These are phyloP conservation scores for Drosophila sordidula DNA, from an alignment of 2,888 invertebrate species.

Conservation along the genomic window DNA sequence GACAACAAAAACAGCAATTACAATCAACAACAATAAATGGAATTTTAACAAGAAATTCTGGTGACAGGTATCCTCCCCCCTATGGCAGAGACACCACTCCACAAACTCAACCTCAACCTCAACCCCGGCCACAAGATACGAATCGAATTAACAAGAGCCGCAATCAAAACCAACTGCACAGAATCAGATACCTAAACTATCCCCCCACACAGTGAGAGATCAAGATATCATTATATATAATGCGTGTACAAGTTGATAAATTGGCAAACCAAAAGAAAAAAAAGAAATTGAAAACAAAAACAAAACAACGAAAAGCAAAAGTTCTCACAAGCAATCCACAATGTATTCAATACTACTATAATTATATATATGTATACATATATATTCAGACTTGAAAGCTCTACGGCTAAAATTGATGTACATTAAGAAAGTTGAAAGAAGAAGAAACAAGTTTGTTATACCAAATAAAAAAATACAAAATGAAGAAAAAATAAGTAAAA, in stretches of 20 bases:
- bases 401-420: constrained; percentile 9
- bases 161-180: constrained; percentile 29
- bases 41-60: constrained; percentile 43
- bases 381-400: constrained; percentile 1
- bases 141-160: constrained; percentile 35
- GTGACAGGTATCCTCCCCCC: constrained; percentile 44
- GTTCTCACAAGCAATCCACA: constrained; percentile 35
- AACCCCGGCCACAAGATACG: constrained; percentile 35
- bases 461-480: constrained; percentile 10
- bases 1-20: constrained; percentile 20
- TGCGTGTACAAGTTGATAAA: constrained; percentile 83
- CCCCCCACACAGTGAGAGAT: constrained; percentile 39
- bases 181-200: constrained; percentile 28
- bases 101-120: constrained; percentile 24
- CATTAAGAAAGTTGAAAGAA: constrained; percentile 12
- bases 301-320: constrained; percentile 8
- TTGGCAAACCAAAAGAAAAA: constrained; percentile 38
- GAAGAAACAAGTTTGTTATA: constrained; percentile 23
- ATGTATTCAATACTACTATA: constrained; percentile 16
- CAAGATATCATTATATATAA: constrained; percentile 85
- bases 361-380: neutral
- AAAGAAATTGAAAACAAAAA: neutral
- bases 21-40: constrained; percentile 35
- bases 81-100: constrained; percentile 39
- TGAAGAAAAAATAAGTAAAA: neutral